Evolutionary conservation across 2,888 invertebrate genomes (phyloP).

Genomic region (Dicyrtomina minuta): DNA sequence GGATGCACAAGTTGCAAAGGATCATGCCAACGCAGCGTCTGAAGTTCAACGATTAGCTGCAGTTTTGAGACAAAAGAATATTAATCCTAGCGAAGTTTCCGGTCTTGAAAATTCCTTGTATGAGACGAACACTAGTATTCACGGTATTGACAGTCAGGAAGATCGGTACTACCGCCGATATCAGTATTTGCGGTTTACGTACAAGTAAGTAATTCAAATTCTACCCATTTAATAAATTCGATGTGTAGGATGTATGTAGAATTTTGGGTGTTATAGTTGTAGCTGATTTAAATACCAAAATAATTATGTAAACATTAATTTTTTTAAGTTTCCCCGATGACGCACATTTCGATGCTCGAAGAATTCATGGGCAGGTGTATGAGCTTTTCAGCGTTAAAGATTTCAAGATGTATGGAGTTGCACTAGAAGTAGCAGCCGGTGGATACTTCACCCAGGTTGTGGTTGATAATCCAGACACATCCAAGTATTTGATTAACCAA

Average conservation of each 20-base stretch:
- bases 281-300: too few relatives aligned
- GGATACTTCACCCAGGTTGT: slow-evolving; percentile 26
- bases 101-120: slow-evolving; percentile 33
- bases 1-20: slow-evolving; percentile 43
- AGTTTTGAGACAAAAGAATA: background rate
- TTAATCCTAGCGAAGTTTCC: slow-evolving; percentile 37
- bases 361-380: slow-evolving; percentile 21
- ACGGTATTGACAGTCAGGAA: slow-evolving; percentile 20
- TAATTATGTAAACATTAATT: background rate
- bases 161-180: slow-evolving; percentile 34
- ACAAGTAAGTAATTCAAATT: too few relatives aligned
- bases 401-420: slow-evolving; percentile 7
- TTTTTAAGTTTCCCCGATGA: too few relatives aligned
- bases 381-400: slow-evolving; percentile 31
- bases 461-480: slow-evolving; percentile 27
- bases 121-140: slow-evolving; percentile 7
- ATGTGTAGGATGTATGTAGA: too few relatives aligned
- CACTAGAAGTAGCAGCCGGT: slow-evolving; percentile 29
- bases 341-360: slow-evolving; percentile 14
- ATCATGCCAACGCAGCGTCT: slow-evolving; percentile 27
- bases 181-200: slow-evolving; percentile 65
- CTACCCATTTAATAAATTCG: too few relatives aligned
- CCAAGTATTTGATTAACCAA: slow-evolving; percentile 15
- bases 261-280: too few relatives aligned
- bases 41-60: slow-evolving; percentile 22